Conservation (phyloP, 2,113 vertebrate species). For the Hippopotamus amphibius region DNA sequence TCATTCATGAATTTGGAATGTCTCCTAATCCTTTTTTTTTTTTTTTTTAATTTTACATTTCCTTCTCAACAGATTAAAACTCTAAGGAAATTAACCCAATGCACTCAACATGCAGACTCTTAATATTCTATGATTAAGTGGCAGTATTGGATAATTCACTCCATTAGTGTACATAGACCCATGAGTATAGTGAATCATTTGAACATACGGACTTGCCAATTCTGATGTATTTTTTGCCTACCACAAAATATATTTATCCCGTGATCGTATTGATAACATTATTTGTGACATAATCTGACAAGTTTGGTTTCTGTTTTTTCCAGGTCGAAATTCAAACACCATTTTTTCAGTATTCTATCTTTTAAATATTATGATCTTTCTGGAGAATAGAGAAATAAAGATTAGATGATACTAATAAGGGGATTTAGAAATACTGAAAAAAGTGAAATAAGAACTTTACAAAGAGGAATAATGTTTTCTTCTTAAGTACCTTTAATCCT, state of each 20-base stretch:
- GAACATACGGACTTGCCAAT: neutral
- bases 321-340: neutral
- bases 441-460: neutral
- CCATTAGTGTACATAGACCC: neutral
- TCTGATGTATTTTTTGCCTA: neutral
- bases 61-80: constrained; percentile 11
- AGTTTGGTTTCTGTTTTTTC: neutral
- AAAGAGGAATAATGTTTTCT: neutral
- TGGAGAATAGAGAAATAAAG: neutral
- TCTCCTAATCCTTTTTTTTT: neutral
- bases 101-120: neutral
- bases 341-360: neutral
- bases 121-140: neutral
- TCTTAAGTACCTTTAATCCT: neutral
- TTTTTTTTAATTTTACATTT: neutral
- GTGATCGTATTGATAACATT: neutral
- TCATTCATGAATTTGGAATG: neutral
- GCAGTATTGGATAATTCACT: neutral
- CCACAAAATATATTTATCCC: neutral
- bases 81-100: neutral
- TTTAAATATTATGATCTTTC: neutral
- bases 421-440: neutral
- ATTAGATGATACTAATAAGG: neutral
- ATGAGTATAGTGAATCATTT: neutral
- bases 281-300: neutral